phyloP scores from a whole-genome alignment of 2,888 invertebrate species.

The Strigamia maritima region DNA sequence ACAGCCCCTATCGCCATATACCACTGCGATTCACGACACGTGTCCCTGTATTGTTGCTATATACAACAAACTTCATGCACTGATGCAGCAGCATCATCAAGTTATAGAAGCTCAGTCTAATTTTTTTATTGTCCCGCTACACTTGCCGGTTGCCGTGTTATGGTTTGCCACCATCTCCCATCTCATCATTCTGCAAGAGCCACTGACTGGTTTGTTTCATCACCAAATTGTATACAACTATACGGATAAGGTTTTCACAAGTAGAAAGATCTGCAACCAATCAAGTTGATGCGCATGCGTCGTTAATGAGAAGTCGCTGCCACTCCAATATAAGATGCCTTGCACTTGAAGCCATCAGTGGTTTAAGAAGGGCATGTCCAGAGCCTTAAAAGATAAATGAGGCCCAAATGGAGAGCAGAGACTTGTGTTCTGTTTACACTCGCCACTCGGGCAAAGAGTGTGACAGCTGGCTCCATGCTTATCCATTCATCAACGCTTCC shows the following conservation, averaged over 20 bases:
- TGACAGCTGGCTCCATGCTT: slow-evolving; percentile 22
- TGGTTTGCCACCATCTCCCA: background rate
- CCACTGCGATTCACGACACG: slow-evolving; percentile 9
- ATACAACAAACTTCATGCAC: background rate
- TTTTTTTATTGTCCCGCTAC: background rate
- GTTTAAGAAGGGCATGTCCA: slow-evolving; percentile 19
- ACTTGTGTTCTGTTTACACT: slow-evolving; percentile 27
- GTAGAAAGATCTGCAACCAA: slow-evolving; percentile 20
- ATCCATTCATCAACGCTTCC: slow-evolving; percentile 24
- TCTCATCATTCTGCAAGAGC: slow-evolving; percentile 7
- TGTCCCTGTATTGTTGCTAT: background rate
- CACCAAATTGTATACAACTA: slow-evolving; percentile 7
- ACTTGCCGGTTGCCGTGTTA: background rate
- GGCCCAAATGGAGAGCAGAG: slow-evolving; percentile 20
- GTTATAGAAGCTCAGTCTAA: background rate
- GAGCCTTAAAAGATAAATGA: slow-evolving; percentile 22
- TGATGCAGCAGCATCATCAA: background rate
- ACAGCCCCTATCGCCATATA: background rate
- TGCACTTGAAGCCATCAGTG: slow-evolving; percentile 19
- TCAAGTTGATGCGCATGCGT: slow-evolving; percentile 21
- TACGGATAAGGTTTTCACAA: slow-evolving; percentile 14
- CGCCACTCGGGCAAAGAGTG: slow-evolving; percentile 18
- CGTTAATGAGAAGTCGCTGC: slow-evolving; percentile 12
- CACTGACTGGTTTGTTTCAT: slow-evolving; percentile 21
- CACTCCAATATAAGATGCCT: slow-evolving; percentile 13